These are phyloP conservation scores for Beris chalybata DNA, from an alignment of 2,888 invertebrate genomes.

Conservation along the genomic window DNA sequence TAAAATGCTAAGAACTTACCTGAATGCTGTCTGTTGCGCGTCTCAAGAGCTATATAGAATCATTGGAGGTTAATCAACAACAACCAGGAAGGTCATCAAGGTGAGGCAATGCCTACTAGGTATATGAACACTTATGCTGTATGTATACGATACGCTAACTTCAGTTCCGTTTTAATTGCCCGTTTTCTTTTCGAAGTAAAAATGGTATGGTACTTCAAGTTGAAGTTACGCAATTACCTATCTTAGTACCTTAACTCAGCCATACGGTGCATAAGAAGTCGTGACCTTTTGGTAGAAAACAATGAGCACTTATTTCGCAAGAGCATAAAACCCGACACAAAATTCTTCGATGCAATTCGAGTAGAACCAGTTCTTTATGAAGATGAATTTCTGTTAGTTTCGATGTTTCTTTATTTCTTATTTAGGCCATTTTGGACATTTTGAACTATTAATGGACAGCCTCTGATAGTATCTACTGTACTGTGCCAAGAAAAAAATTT, in stretches of 20 bases:
- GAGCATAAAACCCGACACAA: background rate
- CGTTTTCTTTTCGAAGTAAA: background rate
- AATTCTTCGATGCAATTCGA: slow-evolving; percentile 9
- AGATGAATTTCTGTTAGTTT: slow-evolving; percentile 1
- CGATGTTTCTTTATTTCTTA: background rate
- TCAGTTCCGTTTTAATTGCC: slow-evolving; percentile 9
- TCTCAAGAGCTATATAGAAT: background rate
- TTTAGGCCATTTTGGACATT: slow-evolving; percentile 11
- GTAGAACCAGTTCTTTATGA: slow-evolving; percentile 7
- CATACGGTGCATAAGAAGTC: background rate
- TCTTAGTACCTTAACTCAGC: background rate
- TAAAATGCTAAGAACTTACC: too few species aligned
- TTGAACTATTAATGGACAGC: slow-evolving; percentile 26
- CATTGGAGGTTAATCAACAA: slow-evolving; percentile 35
- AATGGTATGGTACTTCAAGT: too few species aligned
- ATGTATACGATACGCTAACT: background rate
- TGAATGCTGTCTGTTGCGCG: too few species aligned
- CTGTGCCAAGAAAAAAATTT: too few species aligned
- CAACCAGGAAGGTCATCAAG: slow-evolving; percentile 36
- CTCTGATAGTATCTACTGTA: too few species aligned
- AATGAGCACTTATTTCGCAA: slow-evolving; percentile 9
- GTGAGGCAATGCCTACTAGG: slow-evolving; percentile 14
- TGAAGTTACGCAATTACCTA: slow-evolving; percentile 2
- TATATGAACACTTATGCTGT: background rate
- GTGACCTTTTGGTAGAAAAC: background rate